Conservation (phyloP, 2,113 vertebrate species). For the Salvator merianae region DNA sequence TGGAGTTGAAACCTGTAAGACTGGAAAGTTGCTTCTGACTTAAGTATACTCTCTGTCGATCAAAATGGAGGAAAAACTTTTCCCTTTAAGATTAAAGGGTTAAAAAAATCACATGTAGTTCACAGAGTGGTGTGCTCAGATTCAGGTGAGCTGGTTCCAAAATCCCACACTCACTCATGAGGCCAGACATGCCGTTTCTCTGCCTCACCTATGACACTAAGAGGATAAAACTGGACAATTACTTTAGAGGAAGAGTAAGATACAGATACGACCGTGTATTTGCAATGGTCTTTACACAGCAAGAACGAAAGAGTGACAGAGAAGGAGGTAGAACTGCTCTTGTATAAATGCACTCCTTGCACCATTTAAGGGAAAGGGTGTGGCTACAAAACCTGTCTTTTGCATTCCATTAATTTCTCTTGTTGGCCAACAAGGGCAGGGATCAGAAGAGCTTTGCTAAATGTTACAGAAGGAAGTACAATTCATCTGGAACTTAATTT, state of each 20-base stretch:
- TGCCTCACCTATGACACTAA: not conserved
- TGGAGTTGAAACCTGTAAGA: slow-evolving; percentile 4
- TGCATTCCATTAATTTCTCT: not conserved
- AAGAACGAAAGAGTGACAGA: not conserved
- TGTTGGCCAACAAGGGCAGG: not conserved
- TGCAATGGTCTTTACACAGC: not conserved
- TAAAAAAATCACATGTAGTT: not conserved
- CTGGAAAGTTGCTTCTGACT: slow-evolving; percentile 8
- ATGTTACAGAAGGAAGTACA: not conserved
- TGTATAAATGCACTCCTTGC: not conserved
- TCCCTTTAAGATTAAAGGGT: not conserved
- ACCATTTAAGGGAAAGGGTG: not conserved
- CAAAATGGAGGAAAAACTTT: not conserved
- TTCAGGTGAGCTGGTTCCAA: not conserved
- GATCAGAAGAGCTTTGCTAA: not conserved
- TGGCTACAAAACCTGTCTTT: not conserved
- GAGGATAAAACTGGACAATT: not conserved
- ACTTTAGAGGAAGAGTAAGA: not conserved
- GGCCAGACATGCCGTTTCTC: not conserved
- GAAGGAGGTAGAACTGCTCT: not conserved
- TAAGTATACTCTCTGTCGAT: not conserved
- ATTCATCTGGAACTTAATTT: not conserved
- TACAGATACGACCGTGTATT: not conserved
- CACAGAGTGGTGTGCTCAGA: not conserved
- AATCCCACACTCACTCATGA: not conserved